phyloP scores from a whole-genome alignment of 2,888 invertebrate species.

The Ochropleura leucogaster region DNA sequence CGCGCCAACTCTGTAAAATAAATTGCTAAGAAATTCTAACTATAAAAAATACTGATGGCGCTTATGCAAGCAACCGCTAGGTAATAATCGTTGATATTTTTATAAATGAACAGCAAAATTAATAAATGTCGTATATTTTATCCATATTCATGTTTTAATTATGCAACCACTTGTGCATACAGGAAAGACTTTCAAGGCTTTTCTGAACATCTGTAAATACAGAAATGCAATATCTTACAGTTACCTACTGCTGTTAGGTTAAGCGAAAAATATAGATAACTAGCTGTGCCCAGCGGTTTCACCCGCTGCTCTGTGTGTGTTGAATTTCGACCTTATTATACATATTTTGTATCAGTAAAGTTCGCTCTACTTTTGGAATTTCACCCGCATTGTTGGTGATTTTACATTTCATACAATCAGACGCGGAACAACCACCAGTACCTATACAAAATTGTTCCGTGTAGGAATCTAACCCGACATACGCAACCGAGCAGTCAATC shows the following conservation, averaged over 20 bases:
- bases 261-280: neutral
- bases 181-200: slow-evolving; percentile 14
- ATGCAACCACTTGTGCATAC: slow-evolving; percentile 42
- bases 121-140: slow-evolving; percentile 36
- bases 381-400: too few species aligned
- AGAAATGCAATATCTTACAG: neutral
- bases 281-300: neutral
- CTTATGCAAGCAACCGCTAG: neutral
- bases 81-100: neutral
- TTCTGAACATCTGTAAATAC: neutral
- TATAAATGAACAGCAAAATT: slow-evolving; percentile 41
- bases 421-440: too few species aligned
- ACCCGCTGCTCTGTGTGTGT: too few species aligned
- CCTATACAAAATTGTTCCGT: too few species aligned
- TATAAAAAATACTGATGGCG: neutral
- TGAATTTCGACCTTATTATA: too few species aligned
- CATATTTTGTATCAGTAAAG: too few species aligned
- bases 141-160: slow-evolving; percentile 39
- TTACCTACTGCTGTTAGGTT: neutral
- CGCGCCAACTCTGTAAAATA: too few species aligned
- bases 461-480: too few species aligned
- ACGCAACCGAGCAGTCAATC: too few species aligned
- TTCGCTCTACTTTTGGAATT: too few species aligned
- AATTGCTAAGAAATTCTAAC: neutral
- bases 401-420: too few species aligned